These are phyloP conservation scores for Penaeus monodon DNA, from an alignment of 2,888 invertebrate species.

Conservation along the genomic window DNA sequence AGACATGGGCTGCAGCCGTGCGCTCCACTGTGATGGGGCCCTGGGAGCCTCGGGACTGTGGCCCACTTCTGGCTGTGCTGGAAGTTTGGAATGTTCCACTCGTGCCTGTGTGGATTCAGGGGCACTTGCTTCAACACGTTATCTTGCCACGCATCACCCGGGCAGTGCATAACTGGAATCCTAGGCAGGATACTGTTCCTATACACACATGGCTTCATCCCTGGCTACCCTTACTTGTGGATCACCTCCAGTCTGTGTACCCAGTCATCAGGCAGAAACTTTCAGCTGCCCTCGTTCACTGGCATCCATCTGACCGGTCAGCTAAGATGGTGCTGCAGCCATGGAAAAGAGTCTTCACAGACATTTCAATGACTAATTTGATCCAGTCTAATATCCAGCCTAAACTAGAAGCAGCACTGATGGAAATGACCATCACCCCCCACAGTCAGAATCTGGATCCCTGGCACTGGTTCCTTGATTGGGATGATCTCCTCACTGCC, in stretches of 20 bases:
- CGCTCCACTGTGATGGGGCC: constrained; percentile 78
- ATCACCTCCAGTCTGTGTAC: constrained; percentile 77
- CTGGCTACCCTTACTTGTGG: constrained; percentile 89
- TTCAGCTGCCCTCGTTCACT: constrained; percentile 87
- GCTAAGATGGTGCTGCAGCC: constrained; percentile 92
- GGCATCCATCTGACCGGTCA: constrained; percentile 95
- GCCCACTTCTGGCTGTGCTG: constrained; percentile 74
- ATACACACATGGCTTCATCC: constrained; percentile 98
- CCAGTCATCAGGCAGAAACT: constrained; percentile 93
- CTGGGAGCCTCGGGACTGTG: constrained; percentile 69
- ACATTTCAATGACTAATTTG: constrained; percentile 83
- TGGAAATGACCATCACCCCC: constrained; percentile 79
- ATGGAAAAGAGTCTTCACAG: constrained; percentile 85
- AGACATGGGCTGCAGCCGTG: constrained; percentile 89
- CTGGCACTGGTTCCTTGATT: constrained; percentile 95
- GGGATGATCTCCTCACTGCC: constrained; percentile 87
- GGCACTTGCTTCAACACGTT: constrained; percentile 84
- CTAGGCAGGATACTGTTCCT: constrained; percentile 92
- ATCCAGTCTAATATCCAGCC: constrained; percentile 89
- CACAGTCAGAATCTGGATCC: constrained; percentile 81
- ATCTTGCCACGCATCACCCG: constrained; percentile 79
- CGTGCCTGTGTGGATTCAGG: constrained; percentile 85
- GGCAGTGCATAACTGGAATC: constrained; percentile 94
- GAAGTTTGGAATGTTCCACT: constrained; percentile 82
- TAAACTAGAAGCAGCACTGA: constrained; percentile 81